A percentile compares a stretch with the other conserved stretches of the same genome.
Evolutionary conservation across 2,888 invertebrate genomes (phyloP).

Genomic region (Lycia hirtaria): DNA sequence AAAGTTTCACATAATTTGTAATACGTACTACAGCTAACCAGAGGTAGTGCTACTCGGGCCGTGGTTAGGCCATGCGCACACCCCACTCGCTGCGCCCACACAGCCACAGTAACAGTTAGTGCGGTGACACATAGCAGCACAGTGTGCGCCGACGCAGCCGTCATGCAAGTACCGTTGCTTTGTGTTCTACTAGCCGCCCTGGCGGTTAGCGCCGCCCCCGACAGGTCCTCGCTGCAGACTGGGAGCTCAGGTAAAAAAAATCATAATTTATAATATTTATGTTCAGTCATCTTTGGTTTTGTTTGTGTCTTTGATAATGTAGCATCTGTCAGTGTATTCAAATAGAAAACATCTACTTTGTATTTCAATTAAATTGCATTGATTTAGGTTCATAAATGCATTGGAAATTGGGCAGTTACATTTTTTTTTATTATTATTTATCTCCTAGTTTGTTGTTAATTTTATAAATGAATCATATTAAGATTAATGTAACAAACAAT

Average conservation of each 20-base stretch:
- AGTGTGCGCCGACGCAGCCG: constrained; percentile 35
- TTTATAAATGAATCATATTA: too few relatives aligned
- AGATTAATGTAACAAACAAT: too few relatives aligned
- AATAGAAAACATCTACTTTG: too few relatives aligned
- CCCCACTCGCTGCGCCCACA: constrained; percentile 12
- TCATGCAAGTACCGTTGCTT: constrained; percentile 63
- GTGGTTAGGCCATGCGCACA: neutral
- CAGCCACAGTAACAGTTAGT: neutral
- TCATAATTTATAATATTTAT: neutral
- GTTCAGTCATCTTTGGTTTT: too few relatives aligned
- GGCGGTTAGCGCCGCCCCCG: constrained; percentile 53
- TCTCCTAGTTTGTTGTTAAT: too few relatives aligned
- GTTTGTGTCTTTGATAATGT: too few relatives aligned
- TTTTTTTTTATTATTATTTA: too few relatives aligned
- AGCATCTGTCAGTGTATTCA: too few relatives aligned
- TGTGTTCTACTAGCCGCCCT: constrained; percentile 41
- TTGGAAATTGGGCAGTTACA: too few relatives aligned
- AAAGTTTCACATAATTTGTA: neutral
- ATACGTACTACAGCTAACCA: neutral
- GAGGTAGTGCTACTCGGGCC: neutral
- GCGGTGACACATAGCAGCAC: neutral
- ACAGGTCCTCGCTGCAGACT: constrained; percentile 59
- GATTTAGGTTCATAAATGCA: too few relatives aligned
- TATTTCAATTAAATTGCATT: too few relatives aligned
- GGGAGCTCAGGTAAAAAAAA: constrained; percentile 61